Conservation (phyloP, 1,140 invertebrate genomes). For the Phthorimaea operculella region DNA sequence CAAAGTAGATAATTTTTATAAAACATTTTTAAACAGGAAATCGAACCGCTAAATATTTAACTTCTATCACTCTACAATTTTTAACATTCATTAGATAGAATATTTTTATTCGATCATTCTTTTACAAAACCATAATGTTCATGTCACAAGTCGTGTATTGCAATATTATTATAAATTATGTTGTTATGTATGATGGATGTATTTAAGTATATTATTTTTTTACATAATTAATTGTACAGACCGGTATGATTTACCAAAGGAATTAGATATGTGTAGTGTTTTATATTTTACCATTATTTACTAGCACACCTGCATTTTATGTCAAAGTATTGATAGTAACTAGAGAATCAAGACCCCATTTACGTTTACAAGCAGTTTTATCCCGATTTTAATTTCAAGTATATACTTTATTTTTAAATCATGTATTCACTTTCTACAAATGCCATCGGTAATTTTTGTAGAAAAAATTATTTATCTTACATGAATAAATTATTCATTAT, state of each 20-base stretch:
- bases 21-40: not conserved
- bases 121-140: not conserved
- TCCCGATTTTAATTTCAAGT: too few relatives aligned
- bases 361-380: too few relatives aligned
- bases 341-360: too few relatives aligned
- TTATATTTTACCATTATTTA: slow-evolving; percentile 20
- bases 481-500: too few relatives aligned
- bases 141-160: slow-evolving; percentile 35
- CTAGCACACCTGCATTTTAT: not conserved
- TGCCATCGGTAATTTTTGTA: too few relatives aligned
- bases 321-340: too few relatives aligned
- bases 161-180: slow-evolving; percentile 31
- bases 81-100: too few relatives aligned
- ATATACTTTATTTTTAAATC: too few relatives aligned
- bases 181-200: slow-evolving; percentile 33
- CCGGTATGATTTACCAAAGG: slow-evolving; percentile 65
- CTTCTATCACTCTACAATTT: too few relatives aligned
- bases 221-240: slow-evolving; percentile 36
- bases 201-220: slow-evolving; percentile 39
- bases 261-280: slow-evolving; percentile 57
- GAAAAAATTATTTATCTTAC: too few relatives aligned
- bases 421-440: too few relatives aligned
- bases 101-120: too few relatives aligned
- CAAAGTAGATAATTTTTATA: not conserved
- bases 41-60: not conserved